Evolutionary conservation across 2,113 vertebrate genomes (phyloP), one percentile per base, ranked within the genome.

Genomic region (Rissa tridactyla): DNA sequence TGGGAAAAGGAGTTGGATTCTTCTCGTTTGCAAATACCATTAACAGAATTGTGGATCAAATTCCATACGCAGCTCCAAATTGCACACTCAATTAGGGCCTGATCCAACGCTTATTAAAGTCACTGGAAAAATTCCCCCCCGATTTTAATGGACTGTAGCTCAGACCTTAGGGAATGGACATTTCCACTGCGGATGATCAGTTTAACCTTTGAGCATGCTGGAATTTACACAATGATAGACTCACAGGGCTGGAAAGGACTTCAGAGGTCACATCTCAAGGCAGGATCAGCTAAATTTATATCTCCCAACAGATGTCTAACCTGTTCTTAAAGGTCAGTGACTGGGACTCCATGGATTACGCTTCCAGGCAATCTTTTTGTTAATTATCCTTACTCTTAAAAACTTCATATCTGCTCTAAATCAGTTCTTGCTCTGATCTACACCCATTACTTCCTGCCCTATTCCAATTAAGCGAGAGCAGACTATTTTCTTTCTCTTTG

Each of bases 11-110:
- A 89, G 26, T 7, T 94, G 94, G 36, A 89, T 72, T 87, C 73
- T 81, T 92, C 92, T 77, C 49, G n/a, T 91, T 95, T 84, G 73
- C 77, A 87, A 93, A 94, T 78, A 68, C 77, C 70, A 77, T 94
- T 82, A 92, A 75, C 46, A 85, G 77, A 87, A 87, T 15, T 87
- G 73, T 87, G 61, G 62, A 89, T 49, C 40, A 65, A 91, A 92
- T 97, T 97, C 92, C 95, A 77, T 29, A 47, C 0, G 1, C 86
- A 61, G 40, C 46, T 96, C 83, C 96, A 94, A 79, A 95, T 80
- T 66, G 76, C 22, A 69, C 95, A 96, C 55, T 94, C 61, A 89
- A 38, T 91, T 94, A 91, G 86, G 86, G 95, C 22, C 49, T 70
- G 70, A 91, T 92, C 83, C 94, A 96, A 51, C 15, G 69, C 73